These are phyloP conservation scores for Zaprionus gabonicus DNA, from an alignment of 1,140 invertebrate species.

Conservation along the genomic window DNA sequence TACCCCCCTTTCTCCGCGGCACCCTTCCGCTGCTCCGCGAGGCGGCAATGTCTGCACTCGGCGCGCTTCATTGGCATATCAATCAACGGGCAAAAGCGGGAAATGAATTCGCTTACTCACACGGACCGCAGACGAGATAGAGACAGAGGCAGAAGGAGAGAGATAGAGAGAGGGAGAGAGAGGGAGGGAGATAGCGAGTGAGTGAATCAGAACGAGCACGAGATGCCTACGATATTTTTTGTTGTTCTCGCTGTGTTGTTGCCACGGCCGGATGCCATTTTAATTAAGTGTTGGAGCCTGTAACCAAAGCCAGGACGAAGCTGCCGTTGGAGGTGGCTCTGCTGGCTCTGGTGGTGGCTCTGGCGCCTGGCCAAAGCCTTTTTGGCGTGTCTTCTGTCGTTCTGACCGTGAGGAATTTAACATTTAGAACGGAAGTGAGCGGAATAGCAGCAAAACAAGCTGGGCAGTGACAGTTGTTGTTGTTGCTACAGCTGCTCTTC, in stretches of 20 bases:
- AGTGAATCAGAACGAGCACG: slow-evolving; percentile 10
- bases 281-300: slow-evolving; percentile 76
- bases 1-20: background rate
- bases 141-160: background rate
- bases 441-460: slow-evolving; percentile 18
- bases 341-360: slow-evolving; percentile 4
- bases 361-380: slow-evolving; percentile 57
- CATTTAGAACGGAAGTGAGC: slow-evolving; percentile 64
- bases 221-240: slow-evolving; percentile 36
- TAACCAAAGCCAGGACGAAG: slow-evolving; percentile 44
- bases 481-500: slow-evolving; percentile 17
- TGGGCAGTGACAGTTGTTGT: slow-evolving; percentile 37
- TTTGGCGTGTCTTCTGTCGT: slow-evolving; percentile 41
- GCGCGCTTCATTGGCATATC: slow-evolving; percentile 76
- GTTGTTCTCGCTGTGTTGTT: slow-evolving; percentile 42
- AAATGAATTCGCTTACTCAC: slow-evolving; percentile 79
- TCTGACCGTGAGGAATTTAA: slow-evolving; percentile 63
- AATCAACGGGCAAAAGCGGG: slow-evolving; percentile 76
- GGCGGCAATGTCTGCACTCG: slow-evolving; percentile 43
- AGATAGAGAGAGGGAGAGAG: background rate
- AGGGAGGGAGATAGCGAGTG: background rate
- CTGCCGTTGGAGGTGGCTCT: slow-evolving; percentile 30
- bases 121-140: slow-evolving; percentile 48
- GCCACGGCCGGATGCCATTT: slow-evolving; percentile 73
- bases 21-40: background rate